Evolutionary conservation across 2,888 invertebrate species (phyloP).

Genomic region (Eustalomyia histrio): DNA sequence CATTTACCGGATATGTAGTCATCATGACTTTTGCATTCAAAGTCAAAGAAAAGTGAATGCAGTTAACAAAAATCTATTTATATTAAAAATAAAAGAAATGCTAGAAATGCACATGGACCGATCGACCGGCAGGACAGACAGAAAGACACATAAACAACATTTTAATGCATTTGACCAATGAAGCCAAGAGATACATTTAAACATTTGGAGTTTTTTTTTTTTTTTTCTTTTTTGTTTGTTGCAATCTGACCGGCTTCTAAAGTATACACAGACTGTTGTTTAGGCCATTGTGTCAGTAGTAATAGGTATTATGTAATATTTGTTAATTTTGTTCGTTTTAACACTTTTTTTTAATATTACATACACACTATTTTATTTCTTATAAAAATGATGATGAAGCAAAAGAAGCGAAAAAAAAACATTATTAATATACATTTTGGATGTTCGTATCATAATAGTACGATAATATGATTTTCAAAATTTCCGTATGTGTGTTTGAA

Average conservation of each 20-base stretch:
- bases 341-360: conserved; percentile 1
- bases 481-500: conserved; percentile 16
- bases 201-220: not conserved
- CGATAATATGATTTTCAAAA: conserved; percentile 22
- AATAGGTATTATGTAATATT: conserved; percentile 47
- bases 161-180: conserved; percentile 40
- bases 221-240: conserved; percentile 5
- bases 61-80: conserved; percentile 15
- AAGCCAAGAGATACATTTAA: not conserved
- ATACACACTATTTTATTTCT: conserved; percentile 20
- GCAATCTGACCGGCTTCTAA: conserved; percentile 33
- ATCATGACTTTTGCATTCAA: conserved; percentile 13
- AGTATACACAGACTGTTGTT: conserved; percentile 21
- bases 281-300: conserved; percentile 53
- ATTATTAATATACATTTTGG: conserved; percentile 14
- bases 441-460: conserved; percentile 2
- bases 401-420: not conserved
- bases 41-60: conserved; percentile 46
- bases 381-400: conserved; percentile 13
- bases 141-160: not conserved
- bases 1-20: conserved; percentile 38
- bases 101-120: not conserved
- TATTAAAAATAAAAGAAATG: conserved; percentile 21
- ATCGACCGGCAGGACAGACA: not conserved
- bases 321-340: conserved; percentile 31